Evolutionary conservation across 2,888 invertebrate species (phyloP), one percentile per base, ranked within the genome.

Genomic region (Protonemura montana): DNA sequence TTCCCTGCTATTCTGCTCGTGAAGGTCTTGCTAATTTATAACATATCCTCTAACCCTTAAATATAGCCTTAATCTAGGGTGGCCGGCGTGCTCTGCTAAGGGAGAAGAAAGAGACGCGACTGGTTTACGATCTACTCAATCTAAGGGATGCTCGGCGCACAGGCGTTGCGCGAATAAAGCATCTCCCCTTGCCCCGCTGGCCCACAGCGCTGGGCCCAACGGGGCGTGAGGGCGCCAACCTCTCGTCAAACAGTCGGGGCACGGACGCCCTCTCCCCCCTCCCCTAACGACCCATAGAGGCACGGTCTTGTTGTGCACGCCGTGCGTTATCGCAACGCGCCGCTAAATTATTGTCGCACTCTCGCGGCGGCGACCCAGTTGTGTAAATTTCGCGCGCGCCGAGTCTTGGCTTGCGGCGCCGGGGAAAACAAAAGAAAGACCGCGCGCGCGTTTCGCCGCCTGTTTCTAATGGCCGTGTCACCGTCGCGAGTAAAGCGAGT

Each of bases 11-110:
- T 84, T 76, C 84, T 84, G 84, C 84, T 84, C 27, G 84, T 84
- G 84, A 84, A 84, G 84, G 84, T 84, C 84, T 84, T n/a, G 59
- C 84, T 84, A 84, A 84, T 84, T 84, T 84, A 84, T 84, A 84
- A 84, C 84, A 84, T 84, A 84, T 84, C 84, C 84, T 59, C 27
- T 76, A 84, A 84, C 84, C 84, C 84, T 81, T 81, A 81, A 81
- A 81, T 81, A 81, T 28, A 81, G 26, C 29, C 84, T 59, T 76
- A 27, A 59, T 42, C 59, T 28, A 26, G 59, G 84, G 84, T 59
- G 28, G n/a, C 59, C 59, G 42, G 84, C 81, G 81, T 21, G 78
- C 78, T 25, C n/a, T 25, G 27, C 59, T 21, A 21, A 10, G 81
- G 30, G 3, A 81, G 30, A 29, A 29, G 81, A 30, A 81, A 29